These are phyloP conservation scores for Lingula anatina DNA, from an alignment of 2,888 invertebrate genomes.

Conservation along the genomic window DNA sequence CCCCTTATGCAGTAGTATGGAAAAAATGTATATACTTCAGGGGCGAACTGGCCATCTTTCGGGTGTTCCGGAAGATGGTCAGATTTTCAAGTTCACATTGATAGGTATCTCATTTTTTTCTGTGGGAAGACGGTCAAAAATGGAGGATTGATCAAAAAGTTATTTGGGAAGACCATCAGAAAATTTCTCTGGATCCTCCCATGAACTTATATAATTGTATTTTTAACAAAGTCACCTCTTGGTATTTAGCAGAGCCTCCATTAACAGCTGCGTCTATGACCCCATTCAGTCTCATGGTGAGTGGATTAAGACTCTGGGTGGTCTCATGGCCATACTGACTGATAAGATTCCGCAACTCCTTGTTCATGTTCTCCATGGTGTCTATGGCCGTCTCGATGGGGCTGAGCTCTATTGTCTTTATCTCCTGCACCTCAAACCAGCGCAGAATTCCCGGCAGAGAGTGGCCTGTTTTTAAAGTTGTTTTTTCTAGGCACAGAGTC, in stretches of 20 bases:
- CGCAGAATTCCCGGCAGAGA: slow-evolving; percentile 46
- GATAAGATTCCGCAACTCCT: slow-evolving; percentile 63
- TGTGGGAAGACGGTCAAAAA: neutral
- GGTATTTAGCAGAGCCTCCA: slow-evolving; percentile 48
- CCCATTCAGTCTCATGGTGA: slow-evolving; percentile 45
- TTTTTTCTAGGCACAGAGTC: slow-evolving; percentile 44
- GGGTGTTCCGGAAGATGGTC: no score
- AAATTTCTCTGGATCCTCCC: no score
- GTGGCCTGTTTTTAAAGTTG: slow-evolving; percentile 30
- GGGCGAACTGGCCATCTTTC: no score
- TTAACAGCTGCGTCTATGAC: slow-evolving; percentile 44
- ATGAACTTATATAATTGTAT: no score
- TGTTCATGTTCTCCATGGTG: slow-evolving; percentile 28
- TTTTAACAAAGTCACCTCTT: slow-evolving; percentile 41
- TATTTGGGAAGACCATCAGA: no score
- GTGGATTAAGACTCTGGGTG: slow-evolving; percentile 28
- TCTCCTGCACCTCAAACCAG: slow-evolving; percentile 61
- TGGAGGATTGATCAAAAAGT: neutral
- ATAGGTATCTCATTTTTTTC: no score
- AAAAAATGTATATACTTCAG: no score
- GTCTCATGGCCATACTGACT: slow-evolving; percentile 65
- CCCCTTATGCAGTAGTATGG: no score
- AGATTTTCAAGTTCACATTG: no score
- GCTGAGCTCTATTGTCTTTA: slow-evolving; percentile 71
- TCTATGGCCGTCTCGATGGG: slow-evolving; percentile 44